Percentiles rank a stretch among this genome's conserved stretches.
Evolutionary conservation across 2,113 vertebrate species (phyloP).

Genomic region (Scomber colias): DNA sequence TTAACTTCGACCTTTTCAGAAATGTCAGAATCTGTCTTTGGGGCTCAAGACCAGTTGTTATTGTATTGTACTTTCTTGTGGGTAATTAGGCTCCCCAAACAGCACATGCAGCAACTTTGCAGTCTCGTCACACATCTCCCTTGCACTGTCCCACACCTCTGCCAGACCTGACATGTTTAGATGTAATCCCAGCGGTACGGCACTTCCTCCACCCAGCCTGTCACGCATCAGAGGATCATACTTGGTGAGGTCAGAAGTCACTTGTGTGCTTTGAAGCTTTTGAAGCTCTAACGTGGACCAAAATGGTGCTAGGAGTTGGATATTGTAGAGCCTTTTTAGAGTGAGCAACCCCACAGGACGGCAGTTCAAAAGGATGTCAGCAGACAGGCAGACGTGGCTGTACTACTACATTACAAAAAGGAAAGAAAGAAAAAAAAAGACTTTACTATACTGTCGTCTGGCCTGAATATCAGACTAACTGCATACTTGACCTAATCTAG

Average conservation of each 20-base stretch:
- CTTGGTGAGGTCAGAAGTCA: slow-evolving; percentile 64
- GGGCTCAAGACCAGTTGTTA: slow-evolving; percentile 50
- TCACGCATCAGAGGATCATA: slow-evolving; percentile 55
- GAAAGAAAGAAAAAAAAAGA: slow-evolving; percentile 23
- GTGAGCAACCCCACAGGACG: slow-evolving; percentile 51
- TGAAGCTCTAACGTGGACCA: slow-evolving; percentile 49
- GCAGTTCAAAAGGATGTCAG: slow-evolving; percentile 67
- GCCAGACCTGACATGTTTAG: slow-evolving; percentile 14
- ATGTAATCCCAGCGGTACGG: slow-evolving; percentile 22
- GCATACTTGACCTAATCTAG: slow-evolving; percentile 34
- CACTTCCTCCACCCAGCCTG: slow-evolving; percentile 32
- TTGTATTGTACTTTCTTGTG: slow-evolving; percentile 42
- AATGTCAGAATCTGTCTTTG: slow-evolving; percentile 74
- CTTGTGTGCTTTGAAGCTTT: slow-evolving; percentile 67
- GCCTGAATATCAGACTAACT: slow-evolving; percentile 24
- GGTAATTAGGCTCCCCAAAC: slow-evolving; percentile 63
- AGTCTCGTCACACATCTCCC: slow-evolving; percentile 40
- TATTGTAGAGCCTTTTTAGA: slow-evolving; percentile 48
- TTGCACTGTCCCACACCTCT: neutral
- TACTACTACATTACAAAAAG: slow-evolving; percentile 21
- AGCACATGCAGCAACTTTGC: slow-evolving; percentile 28
- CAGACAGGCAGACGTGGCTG: slow-evolving; percentile 34
- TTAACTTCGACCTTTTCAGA: slow-evolving; percentile 75
- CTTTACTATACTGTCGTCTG: slow-evolving; percentile 21
- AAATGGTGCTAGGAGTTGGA: slow-evolving; percentile 54